Evolutionary conservation across 2,888 invertebrate genomes (phyloP), one percentile per base, ranked within the genome.

Genomic region (Oxycera nigricornis): DNA sequence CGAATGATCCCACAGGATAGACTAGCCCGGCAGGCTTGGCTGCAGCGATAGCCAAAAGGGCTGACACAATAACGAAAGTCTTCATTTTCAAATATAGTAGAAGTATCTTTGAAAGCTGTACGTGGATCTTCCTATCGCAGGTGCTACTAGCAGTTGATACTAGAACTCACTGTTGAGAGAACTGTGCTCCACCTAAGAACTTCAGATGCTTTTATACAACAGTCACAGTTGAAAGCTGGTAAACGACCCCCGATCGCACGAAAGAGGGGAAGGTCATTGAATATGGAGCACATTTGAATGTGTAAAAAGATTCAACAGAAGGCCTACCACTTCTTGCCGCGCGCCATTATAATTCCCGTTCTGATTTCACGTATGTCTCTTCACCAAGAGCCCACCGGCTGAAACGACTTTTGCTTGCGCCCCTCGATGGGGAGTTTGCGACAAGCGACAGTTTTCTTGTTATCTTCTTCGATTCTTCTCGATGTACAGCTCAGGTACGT

Each of bases 161-260:
- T 79, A 81, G 81, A 79, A 82, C 82, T 82, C 82, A 81, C 82
- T 80, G 76, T 76, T 76, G 78, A 79, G 78, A 79, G 72, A 74
- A 74, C 74, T 77, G 72, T 77, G 59, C 62, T 74, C 20, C 14
- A 28, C 59, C 39, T n/a, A 7, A 68, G 31, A 55, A 59, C 31
- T 26, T 11, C 50, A 35, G 46, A 28, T 11, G 67, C 67, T 75
- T 76, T 72, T 76, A 76, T 76, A 74, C 73, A 57, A 74, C 57
- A 52, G 22, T 11, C 20, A 57, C 57, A 20, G 35, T 41, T 39
- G 35, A 30, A 26, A 52, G 46, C 46, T 6, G 30, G 50, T 50
- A 50, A 14, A 9, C 50, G 68, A 68, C 28, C 68, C 68, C 55
- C 70, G 11, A 70, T 20, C 30, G 35, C 41, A 65, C 2, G 31